A percentile compares a stretch with the other conserved stretches of the same genome.
Conservation (phyloP, 2,797 vertebrate species). For the Anniella stebbinsi region DNA sequence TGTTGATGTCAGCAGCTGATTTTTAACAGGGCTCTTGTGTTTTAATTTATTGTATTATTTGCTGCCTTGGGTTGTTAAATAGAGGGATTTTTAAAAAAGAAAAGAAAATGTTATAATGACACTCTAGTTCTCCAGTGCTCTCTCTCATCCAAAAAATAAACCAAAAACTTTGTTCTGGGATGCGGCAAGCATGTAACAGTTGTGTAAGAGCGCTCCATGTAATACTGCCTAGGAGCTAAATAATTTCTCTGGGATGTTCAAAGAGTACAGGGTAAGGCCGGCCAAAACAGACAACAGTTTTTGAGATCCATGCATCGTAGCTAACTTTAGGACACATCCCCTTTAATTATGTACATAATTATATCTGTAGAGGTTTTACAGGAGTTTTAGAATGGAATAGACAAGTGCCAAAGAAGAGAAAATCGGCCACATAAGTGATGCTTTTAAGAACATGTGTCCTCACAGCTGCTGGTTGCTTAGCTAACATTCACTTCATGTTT, state of each 20-base stretch:
- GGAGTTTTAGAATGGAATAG: background rate
- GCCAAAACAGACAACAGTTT: background rate
- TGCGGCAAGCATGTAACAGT: background rate
- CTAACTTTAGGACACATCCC: conserved; percentile 23
- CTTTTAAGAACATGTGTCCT: background rate
- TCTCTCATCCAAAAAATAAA: background rate
- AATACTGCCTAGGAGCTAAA: background rate
- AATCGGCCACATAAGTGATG: background rate
- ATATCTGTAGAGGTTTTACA: conserved; percentile 19
- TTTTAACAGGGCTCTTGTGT: background rate
- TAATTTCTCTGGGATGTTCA: background rate
- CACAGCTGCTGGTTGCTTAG: background rate
- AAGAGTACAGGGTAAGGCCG: background rate
- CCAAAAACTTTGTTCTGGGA: background rate
- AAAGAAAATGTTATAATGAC: background rate
- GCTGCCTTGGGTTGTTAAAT: background rate
- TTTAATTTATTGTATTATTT: background rate
- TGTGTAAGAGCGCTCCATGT: too few relatives aligned
- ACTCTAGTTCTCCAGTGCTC: background rate
- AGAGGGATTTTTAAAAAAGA: background rate
- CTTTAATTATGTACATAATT: conserved; percentile 35
- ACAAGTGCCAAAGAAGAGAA: conserved; percentile 12
- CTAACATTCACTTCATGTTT: background rate
- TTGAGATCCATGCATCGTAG: background rate
- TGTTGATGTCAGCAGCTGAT: too few relatives aligned